Base-by-base conservation (phyloP, 2,113 vertebrate genomes). In the Strix uralensis region DNA sequence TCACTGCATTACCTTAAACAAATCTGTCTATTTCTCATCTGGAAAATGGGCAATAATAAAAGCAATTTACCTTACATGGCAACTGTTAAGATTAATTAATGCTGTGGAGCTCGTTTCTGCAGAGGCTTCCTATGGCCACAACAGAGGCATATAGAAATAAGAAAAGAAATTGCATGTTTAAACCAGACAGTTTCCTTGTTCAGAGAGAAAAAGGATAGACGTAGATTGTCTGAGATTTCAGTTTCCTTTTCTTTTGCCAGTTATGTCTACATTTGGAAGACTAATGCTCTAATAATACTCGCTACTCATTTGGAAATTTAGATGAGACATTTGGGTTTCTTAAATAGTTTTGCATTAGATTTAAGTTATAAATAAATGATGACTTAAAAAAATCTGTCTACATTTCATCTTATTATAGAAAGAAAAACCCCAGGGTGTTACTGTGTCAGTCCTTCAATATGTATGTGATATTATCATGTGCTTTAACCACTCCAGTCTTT, bases 351-450 rank as follows among this genome's bases (percentile, higher is more conserved):
- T 93, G 79, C 94, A 82, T 95, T 96, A 97, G 63, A 96, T 61
- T 97, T 97, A 96, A 96, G 84, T 72, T 96, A 86, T 96, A 92
- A 96, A 97, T 96, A 97, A 96, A 84, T 95, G n/a, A 96, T 94
- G 80, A 84, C 86, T 92, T 88, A 62, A 96, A 97, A 97, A 95
- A 95, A 95, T 94, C 88, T 7, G 8, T 92, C 93, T 91, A 81
- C 84, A 47, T 94, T 96, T 95, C 80, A 92, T 92, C 83, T 89
- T 94, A 92, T 91, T 94, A 78, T 71, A 92, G 71, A 77, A 90
- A 71, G 91, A 89, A 95, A 96, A 94, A 78, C 72, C 92, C 78
- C 61, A 92, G 91, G 59, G 89, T 89, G 73, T 70, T 95, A 63
- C 67, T 70, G 54, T 86, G 66, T 54, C 2, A 5, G 80, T 88